These are phyloP conservation scores for Drosophila punjabiensis DNA, from an alignment of 1,140 invertebrate species.

Conservation along the genomic window DNA sequence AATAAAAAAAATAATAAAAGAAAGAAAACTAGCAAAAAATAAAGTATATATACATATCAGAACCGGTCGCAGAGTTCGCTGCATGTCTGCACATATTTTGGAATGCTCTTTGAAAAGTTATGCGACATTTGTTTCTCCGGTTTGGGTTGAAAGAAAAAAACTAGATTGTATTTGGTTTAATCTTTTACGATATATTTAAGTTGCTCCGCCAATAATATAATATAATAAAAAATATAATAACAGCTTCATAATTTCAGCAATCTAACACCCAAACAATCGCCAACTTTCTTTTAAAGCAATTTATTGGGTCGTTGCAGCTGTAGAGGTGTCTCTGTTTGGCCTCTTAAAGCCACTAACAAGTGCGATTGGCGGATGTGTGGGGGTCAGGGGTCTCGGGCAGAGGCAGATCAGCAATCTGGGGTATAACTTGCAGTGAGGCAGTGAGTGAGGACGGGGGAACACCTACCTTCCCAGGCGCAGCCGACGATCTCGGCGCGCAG, in stretches of 20 bases:
- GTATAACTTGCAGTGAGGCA: neutral
- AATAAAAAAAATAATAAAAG: neutral
- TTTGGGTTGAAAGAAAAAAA: neutral
- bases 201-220: neutral
- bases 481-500: constrained; percentile 96
- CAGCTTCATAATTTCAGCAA: neutral
- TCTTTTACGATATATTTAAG: neutral
- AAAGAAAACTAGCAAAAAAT: neutral
- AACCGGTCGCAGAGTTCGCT: constrained; percentile 3
- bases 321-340: constrained; percentile 25
- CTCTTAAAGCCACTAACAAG: constrained; percentile 52
- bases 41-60: neutral
- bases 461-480: constrained; percentile 92
- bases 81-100: constrained; percentile 1
- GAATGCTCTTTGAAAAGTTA: constrained; percentile 4
- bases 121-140: neutral
- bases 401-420: constrained; percentile 4
- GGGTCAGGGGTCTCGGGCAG: constrained; percentile 8
- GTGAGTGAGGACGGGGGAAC: neutral
- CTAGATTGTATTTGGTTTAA: too few species aligned
- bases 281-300: constrained; percentile 6
- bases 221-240: neutral
- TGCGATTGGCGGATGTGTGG: constrained; percentile 28
- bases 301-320: constrained; percentile 4
- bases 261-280: neutral